Evolutionary conservation across 2,113 vertebrate genomes (phyloP).

Genomic region (Rhinoderma darwinii): DNA sequence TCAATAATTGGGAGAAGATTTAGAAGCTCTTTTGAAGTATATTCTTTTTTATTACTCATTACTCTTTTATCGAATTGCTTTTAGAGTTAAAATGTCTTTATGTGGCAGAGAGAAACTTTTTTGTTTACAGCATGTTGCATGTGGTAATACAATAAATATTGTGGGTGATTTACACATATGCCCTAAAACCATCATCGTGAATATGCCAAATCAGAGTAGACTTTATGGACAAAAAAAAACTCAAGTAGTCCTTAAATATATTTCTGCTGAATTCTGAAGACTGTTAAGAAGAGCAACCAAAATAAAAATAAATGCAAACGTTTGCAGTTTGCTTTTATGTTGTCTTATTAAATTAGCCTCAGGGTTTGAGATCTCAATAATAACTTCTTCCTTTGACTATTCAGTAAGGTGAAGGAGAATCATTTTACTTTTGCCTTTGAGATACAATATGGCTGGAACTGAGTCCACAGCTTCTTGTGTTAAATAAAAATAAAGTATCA

Average conservation of each 20-base stretch:
- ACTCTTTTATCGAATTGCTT: background rate
- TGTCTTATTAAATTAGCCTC: background rate
- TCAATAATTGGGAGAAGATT: background rate
- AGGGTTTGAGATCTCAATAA: slow-evolving; percentile 3
- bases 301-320: background rate
- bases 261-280: background rate
- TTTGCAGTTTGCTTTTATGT: slow-evolving; percentile 5
- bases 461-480: background rate
- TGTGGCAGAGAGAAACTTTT: background rate
- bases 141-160: background rate
- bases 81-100: background rate
- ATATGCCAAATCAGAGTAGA: background rate
- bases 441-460: background rate
- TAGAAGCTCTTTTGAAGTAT: no score
- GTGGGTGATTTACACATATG: background rate
- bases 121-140: background rate
- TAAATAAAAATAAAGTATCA: background rate
- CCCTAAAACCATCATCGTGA: background rate
- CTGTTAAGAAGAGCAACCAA: background rate
- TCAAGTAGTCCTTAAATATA: background rate
- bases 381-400: background rate
- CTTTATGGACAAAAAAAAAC: background rate
- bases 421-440: background rate
- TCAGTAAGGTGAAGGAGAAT: background rate
- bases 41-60: background rate